Evolutionary conservation across 2,797 vertebrate genomes (phyloP), one percentile per base, ranked within the genome.

Genomic region (Enteromius unitaeniatus): DNA sequence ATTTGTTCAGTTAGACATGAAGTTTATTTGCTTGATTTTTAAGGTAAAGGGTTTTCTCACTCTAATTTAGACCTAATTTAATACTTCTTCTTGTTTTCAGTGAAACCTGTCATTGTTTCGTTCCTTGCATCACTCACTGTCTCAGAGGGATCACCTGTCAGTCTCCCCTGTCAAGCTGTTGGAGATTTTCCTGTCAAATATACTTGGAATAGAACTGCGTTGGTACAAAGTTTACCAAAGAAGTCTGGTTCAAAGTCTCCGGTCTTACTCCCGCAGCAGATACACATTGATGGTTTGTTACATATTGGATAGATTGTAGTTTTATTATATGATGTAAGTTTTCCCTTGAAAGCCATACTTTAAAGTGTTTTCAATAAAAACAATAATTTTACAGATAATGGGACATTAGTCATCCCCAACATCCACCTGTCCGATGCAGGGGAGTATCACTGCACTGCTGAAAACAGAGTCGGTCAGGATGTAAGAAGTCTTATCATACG

Each of bases 101-200:
- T 92, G 72, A 93, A 93, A 81, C 95, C 94, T 37, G 86, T 94
- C 83, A 95, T 95, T 53, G 88, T 94, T 84, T 91, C 82, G 34
- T 91, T 89, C 11, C 1, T 73, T 13, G 81, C 78, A 82, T 90
- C 91, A 49, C 81, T 95, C 80, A 93, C 83, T 23, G 87, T 90
- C 79, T 86, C 73, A 40, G 77, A 86, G 0, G 94, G 94, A 67
- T 84, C 86, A 9, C 74, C 90, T 4, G 92, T 83, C 0, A 79
- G 88, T 47, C 88, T 96, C 19, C 92, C 93, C 34, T 96, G 95
- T 83, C 88, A 40, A 42, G 95, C 95, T 31, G 86, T 93, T 17
- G 95, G 95, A 68, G 87, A 94, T 76, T 87, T 53, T 23, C 93
- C 94, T 58, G 93, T 96, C 79, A 93, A 80, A 9, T 94, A 95